phyloP scores from a whole-genome alignment of 2,797 vertebrate genomes.

The Leucoraja ocellata region DNA sequence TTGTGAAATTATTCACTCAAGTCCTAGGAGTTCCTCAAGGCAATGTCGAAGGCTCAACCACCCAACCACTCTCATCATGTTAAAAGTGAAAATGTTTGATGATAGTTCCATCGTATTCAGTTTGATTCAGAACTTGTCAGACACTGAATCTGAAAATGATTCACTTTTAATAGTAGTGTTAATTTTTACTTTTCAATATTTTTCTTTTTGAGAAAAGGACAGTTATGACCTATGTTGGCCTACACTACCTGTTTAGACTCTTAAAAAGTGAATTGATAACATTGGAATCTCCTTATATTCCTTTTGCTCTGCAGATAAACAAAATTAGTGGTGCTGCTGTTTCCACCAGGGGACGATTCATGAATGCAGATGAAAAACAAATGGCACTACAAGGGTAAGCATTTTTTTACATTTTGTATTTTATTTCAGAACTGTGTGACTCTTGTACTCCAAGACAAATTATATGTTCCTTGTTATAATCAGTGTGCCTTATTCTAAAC shows the following conservation, averaged over 20 bases:
- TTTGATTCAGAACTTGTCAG: too few species aligned
- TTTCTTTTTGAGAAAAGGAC: not conserved
- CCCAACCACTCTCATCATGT: too few species aligned
- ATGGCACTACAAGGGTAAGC: conserved; percentile 55
- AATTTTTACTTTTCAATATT: not conserved
- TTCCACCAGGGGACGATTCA: conserved; percentile 65
- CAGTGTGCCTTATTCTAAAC: not conserved
- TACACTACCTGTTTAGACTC: too few species aligned
- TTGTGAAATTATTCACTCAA: too few species aligned
- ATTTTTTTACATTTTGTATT: not conserved
- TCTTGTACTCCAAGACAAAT: not conserved
- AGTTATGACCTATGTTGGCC: too few species aligned
- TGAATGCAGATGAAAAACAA: conserved; percentile 52
- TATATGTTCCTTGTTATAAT: not conserved
- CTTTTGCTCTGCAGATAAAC: conserved; percentile 54
- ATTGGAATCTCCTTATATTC: not conserved
- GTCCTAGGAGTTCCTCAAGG: too few species aligned
- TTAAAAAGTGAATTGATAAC: not conserved
- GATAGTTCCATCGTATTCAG: too few species aligned
- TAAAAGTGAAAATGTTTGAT: too few species aligned
- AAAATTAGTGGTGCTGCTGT: conserved; percentile 63
- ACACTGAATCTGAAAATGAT: too few species aligned
- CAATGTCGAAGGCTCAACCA: too few species aligned
- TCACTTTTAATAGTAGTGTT: not conserved
- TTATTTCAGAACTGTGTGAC: not conserved